phyloP scores from a whole-genome alignment of 2,888 invertebrate genomes.

The Leucophenga maculata region DNA sequence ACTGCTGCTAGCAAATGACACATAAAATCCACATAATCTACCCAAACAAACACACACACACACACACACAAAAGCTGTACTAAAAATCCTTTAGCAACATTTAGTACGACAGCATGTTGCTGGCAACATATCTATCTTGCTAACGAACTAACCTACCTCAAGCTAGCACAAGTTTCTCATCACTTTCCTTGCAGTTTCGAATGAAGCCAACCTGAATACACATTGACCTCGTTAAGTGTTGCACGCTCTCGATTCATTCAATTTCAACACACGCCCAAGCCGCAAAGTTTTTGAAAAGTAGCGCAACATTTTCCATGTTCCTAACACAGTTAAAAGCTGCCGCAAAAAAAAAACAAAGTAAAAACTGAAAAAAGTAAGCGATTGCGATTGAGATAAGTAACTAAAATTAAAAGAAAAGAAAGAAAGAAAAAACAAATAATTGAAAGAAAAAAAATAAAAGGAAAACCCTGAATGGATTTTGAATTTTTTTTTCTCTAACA shows the following conservation, averaged over 20 bases:
- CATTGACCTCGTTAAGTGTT: constrained; percentile 23
- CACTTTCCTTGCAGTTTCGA: neutral
- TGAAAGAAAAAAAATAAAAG: neutral
- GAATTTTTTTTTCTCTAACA: neutral
- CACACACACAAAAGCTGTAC: neutral
- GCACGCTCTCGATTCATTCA: neutral
- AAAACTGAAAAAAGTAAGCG: no score
- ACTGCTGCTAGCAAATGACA: neutral
- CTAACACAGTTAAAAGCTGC: constrained; percentile 10
- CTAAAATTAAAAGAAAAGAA: neutral
- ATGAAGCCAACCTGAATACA: neutral
- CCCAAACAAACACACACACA: neutral
- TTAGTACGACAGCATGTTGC: constrained; percentile 23
- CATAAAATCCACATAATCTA: neutral
- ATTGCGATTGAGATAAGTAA: neutral
- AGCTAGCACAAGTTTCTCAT: neutral
- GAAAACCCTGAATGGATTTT: neutral
- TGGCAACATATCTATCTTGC: no score
- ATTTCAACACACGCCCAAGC: constrained; percentile 13
- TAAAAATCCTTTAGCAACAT: constrained; percentile 2
- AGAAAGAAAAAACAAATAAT: neutral
- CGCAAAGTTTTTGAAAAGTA: constrained; percentile 1
- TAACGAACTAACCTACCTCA: constrained; percentile 22
- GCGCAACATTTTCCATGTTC: constrained; percentile 13
- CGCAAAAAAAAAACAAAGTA: neutral